Evolutionary conservation across 2,888 invertebrate species (phyloP).

Genomic region (Plagiodera versicolora): DNA sequence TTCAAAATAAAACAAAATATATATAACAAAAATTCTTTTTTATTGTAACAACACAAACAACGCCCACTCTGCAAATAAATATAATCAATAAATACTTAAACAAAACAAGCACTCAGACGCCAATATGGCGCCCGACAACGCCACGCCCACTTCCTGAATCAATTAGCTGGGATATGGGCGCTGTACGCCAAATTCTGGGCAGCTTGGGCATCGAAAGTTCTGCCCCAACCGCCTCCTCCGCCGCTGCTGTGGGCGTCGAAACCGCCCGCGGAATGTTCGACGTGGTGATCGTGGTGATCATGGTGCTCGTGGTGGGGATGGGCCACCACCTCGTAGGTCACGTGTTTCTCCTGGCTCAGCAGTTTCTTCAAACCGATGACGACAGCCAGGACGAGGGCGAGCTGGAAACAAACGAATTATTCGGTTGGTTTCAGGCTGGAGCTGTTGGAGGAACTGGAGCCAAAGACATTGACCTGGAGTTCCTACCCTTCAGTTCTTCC

Average conservation of each 20-base stretch:
- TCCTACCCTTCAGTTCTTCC: no score
- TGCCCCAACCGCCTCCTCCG: slow-evolving; percentile 62
- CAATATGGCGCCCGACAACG: slow-evolving; percentile 47
- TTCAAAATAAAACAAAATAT: slow-evolving; percentile 3
- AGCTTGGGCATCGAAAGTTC: slow-evolving; percentile 57
- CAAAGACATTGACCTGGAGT: no score
- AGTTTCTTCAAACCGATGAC: slow-evolving; percentile 83
- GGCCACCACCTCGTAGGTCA: slow-evolving; percentile 76
- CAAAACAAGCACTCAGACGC: slow-evolving; percentile 35
- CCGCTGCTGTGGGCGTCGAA: slow-evolving; percentile 38
- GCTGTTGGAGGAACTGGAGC: no score
- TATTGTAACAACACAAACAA: slow-evolving; percentile 30
- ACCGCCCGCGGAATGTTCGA: slow-evolving; percentile 45
- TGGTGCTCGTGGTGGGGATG: slow-evolving; percentile 68
- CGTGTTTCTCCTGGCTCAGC: slow-evolving; percentile 72
- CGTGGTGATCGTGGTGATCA: slow-evolving; percentile 54
- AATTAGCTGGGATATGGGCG: slow-evolving; percentile 59
- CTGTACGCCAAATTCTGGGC: slow-evolving; percentile 65
- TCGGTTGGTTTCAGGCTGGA: no score
- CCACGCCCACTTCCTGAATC: slow-evolving; percentile 20
- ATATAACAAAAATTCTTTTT: slow-evolving; percentile 28
- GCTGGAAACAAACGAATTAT: slow-evolving; percentile 49
- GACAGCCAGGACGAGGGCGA: slow-evolving; percentile 76
- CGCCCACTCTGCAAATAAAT: slow-evolving; percentile 40
- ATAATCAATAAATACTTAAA: slow-evolving; percentile 39